Evolutionary conservation across 2,888 invertebrate genomes (phyloP).

Genomic region (Ellobium chinense): DNA sequence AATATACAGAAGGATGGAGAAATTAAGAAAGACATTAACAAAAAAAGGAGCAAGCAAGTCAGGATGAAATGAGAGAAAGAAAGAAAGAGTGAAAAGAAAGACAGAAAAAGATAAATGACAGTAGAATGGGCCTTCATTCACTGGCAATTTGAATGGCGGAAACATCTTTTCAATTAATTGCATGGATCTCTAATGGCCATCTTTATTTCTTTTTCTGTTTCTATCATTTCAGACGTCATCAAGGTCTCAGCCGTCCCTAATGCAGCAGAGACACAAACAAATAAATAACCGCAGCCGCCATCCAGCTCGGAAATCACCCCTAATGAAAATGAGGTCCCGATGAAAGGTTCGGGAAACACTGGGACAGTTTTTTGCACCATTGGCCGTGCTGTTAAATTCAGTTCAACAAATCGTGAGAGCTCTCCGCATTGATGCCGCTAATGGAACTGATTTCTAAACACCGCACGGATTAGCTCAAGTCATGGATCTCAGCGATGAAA

Average conservation of each 20-base stretch:
- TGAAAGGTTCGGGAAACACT: constrained; percentile 6
- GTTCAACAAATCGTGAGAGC: constrained; percentile 13
- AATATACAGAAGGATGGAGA: neutral
- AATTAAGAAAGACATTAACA: neutral
- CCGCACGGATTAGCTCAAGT: neutral
- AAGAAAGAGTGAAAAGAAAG: too few relatives aligned
- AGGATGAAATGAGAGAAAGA: too few relatives aligned
- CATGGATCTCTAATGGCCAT: neutral
- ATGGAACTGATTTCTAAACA: constrained; percentile 10
- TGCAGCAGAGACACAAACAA: constrained; percentile 10
- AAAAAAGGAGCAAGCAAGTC: too few relatives aligned
- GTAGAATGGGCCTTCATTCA: neutral
- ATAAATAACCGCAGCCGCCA: neutral
- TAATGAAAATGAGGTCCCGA: constrained; percentile 7
- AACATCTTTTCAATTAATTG: neutral
- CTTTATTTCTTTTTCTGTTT: neutral
- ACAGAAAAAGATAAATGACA: neutral
- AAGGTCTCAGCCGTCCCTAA: neutral
- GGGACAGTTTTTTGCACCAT: constrained; percentile 14
- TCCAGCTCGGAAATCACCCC: neutral
- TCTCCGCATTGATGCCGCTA: neutral
- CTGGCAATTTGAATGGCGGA: neutral
- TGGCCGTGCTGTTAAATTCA: constrained; percentile 31
- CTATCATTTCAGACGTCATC: neutral
- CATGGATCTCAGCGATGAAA: neutral